phyloP scores from a whole-genome alignment of 2,797 vertebrate genomes.

The Anableps anableps region DNA sequence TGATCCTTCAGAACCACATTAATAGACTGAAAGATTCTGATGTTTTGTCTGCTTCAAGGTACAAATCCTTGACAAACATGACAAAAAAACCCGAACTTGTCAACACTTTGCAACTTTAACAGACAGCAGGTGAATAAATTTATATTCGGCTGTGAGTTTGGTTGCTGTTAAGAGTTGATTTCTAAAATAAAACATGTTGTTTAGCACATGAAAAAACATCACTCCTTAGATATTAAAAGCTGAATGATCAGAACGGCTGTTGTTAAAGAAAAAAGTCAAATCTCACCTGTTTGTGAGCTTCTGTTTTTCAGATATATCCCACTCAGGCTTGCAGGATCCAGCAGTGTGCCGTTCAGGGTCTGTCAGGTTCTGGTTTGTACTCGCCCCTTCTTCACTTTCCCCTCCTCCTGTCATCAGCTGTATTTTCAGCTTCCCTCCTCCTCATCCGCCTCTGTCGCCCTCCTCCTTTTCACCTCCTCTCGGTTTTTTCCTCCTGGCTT shows the following conservation, averaged over 20 bases:
- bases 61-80: background rate
- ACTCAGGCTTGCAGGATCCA: background rate
- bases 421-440: background rate
- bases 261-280: background rate
- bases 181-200: background rate
- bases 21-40: background rate
- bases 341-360: background rate
- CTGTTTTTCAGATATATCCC: background rate
- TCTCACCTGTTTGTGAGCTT: constrained; percentile 37
- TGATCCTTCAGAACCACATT: background rate
- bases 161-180: background rate
- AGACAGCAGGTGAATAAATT: too few species aligned
- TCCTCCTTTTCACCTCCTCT: background rate
- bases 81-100: background rate
- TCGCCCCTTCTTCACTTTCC: background rate
- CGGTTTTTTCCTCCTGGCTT: background rate
- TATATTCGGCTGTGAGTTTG: too few species aligned
- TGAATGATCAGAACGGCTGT: background rate
- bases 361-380: constrained; percentile 11
- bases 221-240: background rate
- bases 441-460: background rate
- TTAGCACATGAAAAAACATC: background rate
- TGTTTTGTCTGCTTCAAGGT: background rate
- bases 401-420: background rate
- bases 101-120: background rate